phyloP scores from a whole-genome alignment of 2,797 vertebrate genomes.

The Rhabdophis nuchalis region DNA sequence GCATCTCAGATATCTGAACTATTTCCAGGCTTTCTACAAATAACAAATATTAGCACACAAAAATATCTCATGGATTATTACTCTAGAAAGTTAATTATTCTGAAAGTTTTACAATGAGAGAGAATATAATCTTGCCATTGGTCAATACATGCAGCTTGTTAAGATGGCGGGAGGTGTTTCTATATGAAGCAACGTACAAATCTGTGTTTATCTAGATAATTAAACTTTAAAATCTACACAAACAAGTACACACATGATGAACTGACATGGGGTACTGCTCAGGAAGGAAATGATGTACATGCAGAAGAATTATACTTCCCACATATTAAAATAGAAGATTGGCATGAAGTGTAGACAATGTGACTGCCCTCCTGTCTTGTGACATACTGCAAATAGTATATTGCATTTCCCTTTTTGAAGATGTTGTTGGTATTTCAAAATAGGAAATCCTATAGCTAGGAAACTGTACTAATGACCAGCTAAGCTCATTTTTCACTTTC shows the following conservation, averaged over 20 bases:
- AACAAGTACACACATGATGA: neutral
- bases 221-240: neutral
- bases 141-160: neutral
- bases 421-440: slow-evolving; percentile 28
- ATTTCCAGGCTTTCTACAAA: neutral
- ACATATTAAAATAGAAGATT: slow-evolving; percentile 23
- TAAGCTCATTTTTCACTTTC: neutral
- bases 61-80: slow-evolving; percentile 2
- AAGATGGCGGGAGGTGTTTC: neutral
- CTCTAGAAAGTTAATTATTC: neutral
- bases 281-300: neutral
- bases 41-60: neutral
- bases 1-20: neutral
- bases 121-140: neutral
- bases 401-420: slow-evolving; percentile 11
- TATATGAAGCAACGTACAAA: neutral
- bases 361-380: neutral
- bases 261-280: neutral
- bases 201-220: neutral
- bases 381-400: slow-evolving; percentile 27
- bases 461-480: neutral
- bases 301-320: neutral
- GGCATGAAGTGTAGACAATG: neutral
- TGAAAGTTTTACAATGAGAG: slow-evolving; percentile 3
- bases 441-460: slow-evolving; percentile 20